A percentile compares a stretch with the other conserved stretches of the same genome.
Evolutionary conservation across 2,888 invertebrate species (phyloP).

Genomic region (Heliconius erato): DNA sequence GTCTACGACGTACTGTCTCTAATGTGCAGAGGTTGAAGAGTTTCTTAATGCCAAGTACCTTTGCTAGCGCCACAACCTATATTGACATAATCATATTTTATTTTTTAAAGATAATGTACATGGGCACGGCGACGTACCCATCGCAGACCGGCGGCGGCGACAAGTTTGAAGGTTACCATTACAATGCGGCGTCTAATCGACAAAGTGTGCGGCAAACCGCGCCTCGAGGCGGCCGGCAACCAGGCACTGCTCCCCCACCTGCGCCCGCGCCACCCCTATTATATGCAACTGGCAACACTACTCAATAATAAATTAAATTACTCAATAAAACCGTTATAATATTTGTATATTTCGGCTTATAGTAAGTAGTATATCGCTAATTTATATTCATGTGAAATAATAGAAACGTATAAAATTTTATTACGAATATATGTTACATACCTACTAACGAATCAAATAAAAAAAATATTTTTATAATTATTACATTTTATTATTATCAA

Average conservation of each 20-base stretch:
- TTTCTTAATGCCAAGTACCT: too few relatives aligned
- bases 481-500: too few relatives aligned
- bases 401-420: not conserved
- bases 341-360: not conserved
- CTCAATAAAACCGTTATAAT: not conserved
- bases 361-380: not conserved
- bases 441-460: too few relatives aligned
- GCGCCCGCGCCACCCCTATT: conserved; percentile 62
- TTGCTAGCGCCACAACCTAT: not conserved
- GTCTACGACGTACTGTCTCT: not conserved
- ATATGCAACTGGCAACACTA: conserved; percentile 63
- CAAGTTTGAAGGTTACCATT: conserved; percentile 82
- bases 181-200: conserved; percentile 80
- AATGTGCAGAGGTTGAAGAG: not conserved
- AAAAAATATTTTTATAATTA: too few relatives aligned
- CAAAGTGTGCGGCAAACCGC: conserved; percentile 74
- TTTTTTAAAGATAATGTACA: conserved; percentile 75
- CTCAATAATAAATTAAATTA: conserved; percentile 57
- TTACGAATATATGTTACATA: too few relatives aligned
- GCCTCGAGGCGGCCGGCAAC: conserved; percentile 65
- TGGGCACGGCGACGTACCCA: conserved; percentile 80
- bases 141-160: conserved; percentile 61
- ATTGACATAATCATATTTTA: not conserved
- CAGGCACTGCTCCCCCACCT: conserved; percentile 58
- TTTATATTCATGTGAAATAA: not conserved